Base-by-base conservation (phyloP, 1,140 invertebrate genomes). In the Drosophila mauritiana region DNA sequence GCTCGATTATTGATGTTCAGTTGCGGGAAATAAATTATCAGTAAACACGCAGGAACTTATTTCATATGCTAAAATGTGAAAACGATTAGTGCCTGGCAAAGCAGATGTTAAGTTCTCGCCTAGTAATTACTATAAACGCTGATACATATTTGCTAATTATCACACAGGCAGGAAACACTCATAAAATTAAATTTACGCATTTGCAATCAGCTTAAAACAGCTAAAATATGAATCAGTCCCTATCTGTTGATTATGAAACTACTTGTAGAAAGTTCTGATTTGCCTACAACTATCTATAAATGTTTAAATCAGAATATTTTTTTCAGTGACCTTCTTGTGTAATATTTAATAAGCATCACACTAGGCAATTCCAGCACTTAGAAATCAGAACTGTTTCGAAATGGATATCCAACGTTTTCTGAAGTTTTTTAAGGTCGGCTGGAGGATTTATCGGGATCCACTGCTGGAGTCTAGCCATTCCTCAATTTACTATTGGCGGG, bases 31-130 rank as follows among this genome's bases (percentile, higher is more conserved):
- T 15, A 31, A 12, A 31, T 36, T 27, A 37, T 67, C 22, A 11
- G 11, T 13, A 37, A 37, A 20, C 13, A 56, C 25, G 17, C 8
- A 2, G 11, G 1, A 59, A 42, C 54, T 63, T 27, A 34, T 59
- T 42, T 1, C 13, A n/a, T 42, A 49, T 63, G 34, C 39, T 39
- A 27, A 39, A 59, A 31, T 39, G 4, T 63, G 10, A 31, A 5
- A 36, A 13, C 20, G 5, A 40, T 27, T 42, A 25, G 37, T 15
- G 22, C 3, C 39, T 17, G 4, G 2, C n/a, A 2, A 20, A 31
- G 40, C 63, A 65, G 43, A 62, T 65, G 63, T 17, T n/a, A 12
- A n/a, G 20, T 65, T 65, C 63, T 64, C 63, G 59, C 4, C 6
- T 15, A 15, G 11, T 39, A 65, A 65, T 65, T 65, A 17, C 43